Base-by-base conservation (phyloP, 2,797 vertebrate genomes). In the Anguilla megastoma region DNA sequence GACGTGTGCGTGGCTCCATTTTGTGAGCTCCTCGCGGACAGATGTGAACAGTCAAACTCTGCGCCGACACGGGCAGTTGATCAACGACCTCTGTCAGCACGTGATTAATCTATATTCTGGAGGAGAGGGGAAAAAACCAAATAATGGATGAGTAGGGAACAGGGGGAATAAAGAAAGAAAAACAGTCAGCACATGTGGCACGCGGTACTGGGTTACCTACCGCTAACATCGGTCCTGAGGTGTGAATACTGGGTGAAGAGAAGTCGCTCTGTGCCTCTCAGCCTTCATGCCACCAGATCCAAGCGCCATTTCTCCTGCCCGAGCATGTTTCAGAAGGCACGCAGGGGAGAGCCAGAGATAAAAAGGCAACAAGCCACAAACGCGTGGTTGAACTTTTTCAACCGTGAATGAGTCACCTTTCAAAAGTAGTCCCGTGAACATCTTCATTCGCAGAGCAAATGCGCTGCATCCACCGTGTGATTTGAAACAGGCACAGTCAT, bases 41-140 rank as follows among this genome's bases (percentile, higher is more conserved):
- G 83, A 85, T 85, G 83, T 36, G 48, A 54, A 48, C 50, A 85
- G 54, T 54, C 83, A 84, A 84, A 27, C 45, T 48, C 80, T 9
- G 50, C 4, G 3, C 83, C 24, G 52, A 27, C 52, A 16, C 9
- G 27, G 50, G 30, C 52, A 30, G 50, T 85, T 85, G 52, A 85
- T 85, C 27, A 58, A 56, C 54, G 52, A 85, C 83, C 52, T 85
- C 83, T 58, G 83, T 85, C 83, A 85, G 54, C 48, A 85, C 52
- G 24, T 85, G 83, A 85, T 85, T 85, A 85, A 56, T 85, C 83
- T 14, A 27, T 27, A 58, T 8, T 58, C 83, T 18, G 83, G 50
- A 85, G 83, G 24, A 27, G 41, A 45, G 41, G 0, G 41, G 1
- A 45, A 45, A 84, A 85, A 54, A 56, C 56, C 58, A 85, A 56